Evolutionary conservation across 2,113 vertebrate genomes (phyloP), one percentile per base, ranked within the genome.

Genomic region (Stegostoma tigrinum): DNA sequence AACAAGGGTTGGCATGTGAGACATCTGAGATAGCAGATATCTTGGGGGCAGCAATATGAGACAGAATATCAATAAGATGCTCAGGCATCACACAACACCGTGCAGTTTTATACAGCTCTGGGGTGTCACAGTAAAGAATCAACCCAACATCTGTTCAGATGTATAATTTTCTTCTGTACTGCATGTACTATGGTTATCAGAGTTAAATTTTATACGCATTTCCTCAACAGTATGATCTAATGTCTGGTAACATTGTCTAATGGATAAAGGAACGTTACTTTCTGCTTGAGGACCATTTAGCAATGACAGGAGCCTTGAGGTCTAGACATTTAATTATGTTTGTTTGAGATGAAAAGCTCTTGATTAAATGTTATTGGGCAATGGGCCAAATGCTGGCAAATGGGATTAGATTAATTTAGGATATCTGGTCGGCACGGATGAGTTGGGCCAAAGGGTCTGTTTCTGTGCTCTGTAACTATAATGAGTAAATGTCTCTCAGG

Each of bases 281-380:
- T 67, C 89, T 93, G 89, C 61, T 67, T n/a, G n/a, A 90, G 52
- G 87, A 90, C 87, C 87, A 90, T 34, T 90, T 52, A 90, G 52
- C 52, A 34, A 30, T 30, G 52, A 61, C 52, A 55, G 61, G 89
- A 66, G 89, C 55, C 61, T 93, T 17, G 17, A 66, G 34, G 89
- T 93, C 89, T 93, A 93, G 89, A 93, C 89, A 38, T 93, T 93
- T 64, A 45, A 64, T 93, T 34, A 93, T 93, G 61, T 34, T 66
- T 38, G 89, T 66, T 61, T 67, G 34, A 93, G 61, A 38, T 93
- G 34, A 93, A 93, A 93, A 93, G 89, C 34, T 93, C 17, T 66
- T 93, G 61, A 93, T 93, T 93, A 67, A 93, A 24, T 64, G n/a
- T 34, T 93, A 38, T 93, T 93, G 61, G 61, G 34, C 66, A 61